Percentiles rank a stretch among this genome's conserved stretches.
Conservation (phyloP, 2,888 invertebrate species). For the Brachyptera risi region DNA sequence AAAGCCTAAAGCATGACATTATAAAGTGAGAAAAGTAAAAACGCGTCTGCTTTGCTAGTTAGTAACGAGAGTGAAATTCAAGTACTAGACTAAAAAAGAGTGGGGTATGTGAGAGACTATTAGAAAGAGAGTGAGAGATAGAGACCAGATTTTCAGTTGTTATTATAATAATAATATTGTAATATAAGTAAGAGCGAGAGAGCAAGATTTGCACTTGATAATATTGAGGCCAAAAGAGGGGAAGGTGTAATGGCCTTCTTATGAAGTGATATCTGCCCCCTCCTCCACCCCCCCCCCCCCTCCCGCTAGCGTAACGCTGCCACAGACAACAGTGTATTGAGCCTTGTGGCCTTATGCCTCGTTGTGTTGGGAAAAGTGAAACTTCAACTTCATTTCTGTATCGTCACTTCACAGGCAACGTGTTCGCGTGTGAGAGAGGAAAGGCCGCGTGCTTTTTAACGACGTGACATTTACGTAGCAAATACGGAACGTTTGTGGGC, state of each 20-base stretch:
- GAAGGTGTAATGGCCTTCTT: slow-evolving; percentile 21
- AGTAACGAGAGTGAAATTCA: slow-evolving; percentile 19
- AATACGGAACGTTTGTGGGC: too few relatives aligned
- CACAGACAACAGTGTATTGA: not conserved
- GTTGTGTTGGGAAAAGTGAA: slow-evolving; percentile 9
- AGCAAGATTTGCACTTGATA: slow-evolving; percentile 14
- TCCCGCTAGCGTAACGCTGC: not conserved
- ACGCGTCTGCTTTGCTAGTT: not conserved
- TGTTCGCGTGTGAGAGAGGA: too few relatives aligned
- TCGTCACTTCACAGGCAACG: slow-evolving; percentile 1
- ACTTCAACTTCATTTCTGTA: slow-evolving; percentile 5
- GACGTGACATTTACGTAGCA: too few relatives aligned
- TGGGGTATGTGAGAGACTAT: too few relatives aligned
- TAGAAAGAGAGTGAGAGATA: too few relatives aligned
- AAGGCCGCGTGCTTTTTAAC: too few relatives aligned
- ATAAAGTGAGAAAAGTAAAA: not conserved
- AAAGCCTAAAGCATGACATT: too few relatives aligned
- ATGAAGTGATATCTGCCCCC: not conserved
- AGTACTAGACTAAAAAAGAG: too few relatives aligned
- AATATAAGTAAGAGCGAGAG: slow-evolving; percentile 9
- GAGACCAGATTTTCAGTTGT: too few relatives aligned
- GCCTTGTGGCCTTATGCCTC: not conserved
- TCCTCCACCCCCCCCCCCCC: not conserved
- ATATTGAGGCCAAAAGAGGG: slow-evolving; percentile 14
- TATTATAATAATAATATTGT: too few relatives aligned